Percentiles rank a stretch among this genome's conserved stretches.
Evolutionary conservation across 2,888 invertebrate genomes (phyloP).

Genomic region (Prostheceraeus crozeri): DNA sequence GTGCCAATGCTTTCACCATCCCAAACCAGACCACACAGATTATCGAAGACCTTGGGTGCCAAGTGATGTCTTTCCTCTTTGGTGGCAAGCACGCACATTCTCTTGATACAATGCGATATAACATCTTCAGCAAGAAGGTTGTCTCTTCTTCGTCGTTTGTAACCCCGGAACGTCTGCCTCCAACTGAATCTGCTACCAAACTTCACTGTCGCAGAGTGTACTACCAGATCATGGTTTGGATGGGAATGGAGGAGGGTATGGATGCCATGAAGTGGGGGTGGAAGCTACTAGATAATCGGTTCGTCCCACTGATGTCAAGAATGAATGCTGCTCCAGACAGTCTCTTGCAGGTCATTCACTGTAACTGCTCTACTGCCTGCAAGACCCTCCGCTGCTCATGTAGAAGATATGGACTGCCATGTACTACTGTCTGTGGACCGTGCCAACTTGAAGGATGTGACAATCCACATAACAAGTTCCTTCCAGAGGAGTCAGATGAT

Average conservation of each 20-base stretch:
- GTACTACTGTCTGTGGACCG: conserved; percentile 33
- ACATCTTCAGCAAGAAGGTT: conserved; percentile 28
- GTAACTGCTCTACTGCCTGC: conserved; percentile 34
- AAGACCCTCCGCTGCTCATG: conserved; percentile 34
- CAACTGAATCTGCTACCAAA: conserved; percentile 34
- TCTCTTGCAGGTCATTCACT: conserved; percentile 31
- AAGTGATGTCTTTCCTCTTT: conserved; percentile 29
- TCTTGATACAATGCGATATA: conserved; percentile 15
- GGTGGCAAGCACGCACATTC: conserved; percentile 2
- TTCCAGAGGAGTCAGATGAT: conserved; percentile 5
- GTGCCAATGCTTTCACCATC: not conserved
- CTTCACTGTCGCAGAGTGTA: conserved; percentile 25
- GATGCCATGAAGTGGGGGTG: conserved; percentile 33
- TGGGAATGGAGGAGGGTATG: conserved; percentile 18
- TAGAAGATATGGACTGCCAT: conserved; percentile 30
- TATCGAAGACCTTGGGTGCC: conserved; percentile 17
- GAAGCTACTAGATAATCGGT: conserved; percentile 28
- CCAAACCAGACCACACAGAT: conserved; percentile 2
- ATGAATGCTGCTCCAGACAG: conserved; percentile 29
- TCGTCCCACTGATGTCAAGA: conserved; percentile 29
- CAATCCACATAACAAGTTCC: conserved; percentile 28
- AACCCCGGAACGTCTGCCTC: conserved; percentile 25
- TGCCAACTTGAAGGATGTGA: conserved; percentile 33
- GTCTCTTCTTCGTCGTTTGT: conserved; percentile 30
- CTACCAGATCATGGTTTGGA: conserved; percentile 34